Percentiles rank a stretch among this genome's conserved stretches.
These are phyloP conservation scores for Podarcis cretensis DNA, from an alignment of 2,113 vertebrate species.

Conservation along the genomic window DNA sequence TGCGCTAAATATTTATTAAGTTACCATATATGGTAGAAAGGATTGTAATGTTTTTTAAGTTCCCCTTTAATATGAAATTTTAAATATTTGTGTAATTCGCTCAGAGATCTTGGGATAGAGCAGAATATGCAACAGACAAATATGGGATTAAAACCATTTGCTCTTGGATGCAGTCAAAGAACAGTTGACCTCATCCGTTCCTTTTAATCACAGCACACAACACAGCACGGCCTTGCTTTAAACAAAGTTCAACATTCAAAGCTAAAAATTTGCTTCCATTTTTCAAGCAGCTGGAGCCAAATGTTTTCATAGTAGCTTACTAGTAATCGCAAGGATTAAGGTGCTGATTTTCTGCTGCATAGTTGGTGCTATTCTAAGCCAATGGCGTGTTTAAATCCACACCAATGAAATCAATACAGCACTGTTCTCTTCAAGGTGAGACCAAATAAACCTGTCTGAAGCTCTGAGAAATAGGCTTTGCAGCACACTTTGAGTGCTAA, in stretches of 20 bases:
- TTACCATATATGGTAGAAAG: too few species aligned
- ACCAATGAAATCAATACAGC: conserved; percentile 74
- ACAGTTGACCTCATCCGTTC: neutral
- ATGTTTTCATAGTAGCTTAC: neutral
- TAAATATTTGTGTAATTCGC: neutral
- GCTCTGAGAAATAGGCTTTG: conserved; percentile 76
- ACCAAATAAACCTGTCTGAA: conserved; percentile 78
- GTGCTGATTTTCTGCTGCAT: conserved; percentile 61
- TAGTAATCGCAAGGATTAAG: conserved; percentile 63
- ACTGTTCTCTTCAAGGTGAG: conserved; percentile 78
- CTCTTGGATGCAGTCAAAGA: neutral
- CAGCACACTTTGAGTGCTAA: conserved; percentile 73
- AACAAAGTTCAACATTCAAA: conserved; percentile 9
- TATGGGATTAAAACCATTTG: neutral
- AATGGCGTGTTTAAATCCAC: conserved; percentile 75
- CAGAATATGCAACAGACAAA: neutral
- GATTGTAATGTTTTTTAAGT: neutral
- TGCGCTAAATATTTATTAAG: neutral
- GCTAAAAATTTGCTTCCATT: conserved; percentile 19
- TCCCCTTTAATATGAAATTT: neutral
- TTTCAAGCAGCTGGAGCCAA: neutral
- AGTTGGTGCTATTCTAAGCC: conserved; percentile 73
- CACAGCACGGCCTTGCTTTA: neutral
- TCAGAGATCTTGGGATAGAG: neutral
- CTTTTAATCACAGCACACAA: neutral